Evolutionary conservation across 92 coral and sea anemone species (phyloP), one percentile per base, ranked within the genome.

Genomic region (Porites divaricata): DNA sequence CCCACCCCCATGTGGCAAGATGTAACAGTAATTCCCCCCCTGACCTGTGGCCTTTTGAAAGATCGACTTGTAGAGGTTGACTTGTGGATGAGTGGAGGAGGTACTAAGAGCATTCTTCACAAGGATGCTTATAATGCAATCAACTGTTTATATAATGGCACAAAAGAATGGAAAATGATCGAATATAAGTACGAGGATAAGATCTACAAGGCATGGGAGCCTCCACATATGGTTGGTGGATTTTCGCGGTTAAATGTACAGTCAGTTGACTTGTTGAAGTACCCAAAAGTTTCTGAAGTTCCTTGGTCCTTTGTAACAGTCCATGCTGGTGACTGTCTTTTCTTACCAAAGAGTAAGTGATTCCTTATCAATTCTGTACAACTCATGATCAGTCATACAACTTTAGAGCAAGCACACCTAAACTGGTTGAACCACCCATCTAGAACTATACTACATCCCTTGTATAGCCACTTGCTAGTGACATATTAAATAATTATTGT

Each of bases 61-160:
- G 94, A 94, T 67, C 78, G 88, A 57, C 65, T 96, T 2, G 99
- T 96, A 17, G 99, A 96, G 63, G 95, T 96, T 51, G 99, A 96
- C 79, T 59, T 96, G 26, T 96, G 99, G 99, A 89, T 96, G 93
- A 96, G 99, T 80, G 96, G 99, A 15, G 99, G 99, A 9, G 99
- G 99, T 0, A 90, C 95, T 4, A 82, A 85, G 9, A 94, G 99
- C 78, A 88, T 92, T 9, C 75, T 96, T 22, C 99, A 96, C 86
- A 96, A 96, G 74, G 98, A 96, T 88, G 98, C 98, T 16, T 96
- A 89, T 80, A 96, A 96, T 83, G 98, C 98, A 19, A 92, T 96
- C 17, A 96, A 96, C 85, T 96, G 98, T 74, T 80, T 96, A 77
- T 87, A 87, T 21, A 96, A 96, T 92, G 98, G 98, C 17, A 96